phyloP scores from a whole-genome alignment of 1,140 invertebrate genomes.

The Cydia pomonella region DNA sequence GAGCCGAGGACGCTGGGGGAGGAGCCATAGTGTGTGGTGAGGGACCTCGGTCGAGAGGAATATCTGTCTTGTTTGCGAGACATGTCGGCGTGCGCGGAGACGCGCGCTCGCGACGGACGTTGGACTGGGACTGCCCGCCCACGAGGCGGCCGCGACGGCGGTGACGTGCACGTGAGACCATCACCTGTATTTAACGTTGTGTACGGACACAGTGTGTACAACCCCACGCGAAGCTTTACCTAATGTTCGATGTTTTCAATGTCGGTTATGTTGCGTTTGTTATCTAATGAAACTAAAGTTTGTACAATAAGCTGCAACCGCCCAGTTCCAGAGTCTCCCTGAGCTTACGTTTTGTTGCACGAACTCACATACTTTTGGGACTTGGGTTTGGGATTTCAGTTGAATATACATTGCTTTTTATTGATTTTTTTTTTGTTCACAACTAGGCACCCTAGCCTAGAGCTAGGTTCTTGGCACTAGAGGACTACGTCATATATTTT shows the following conservation, averaged over 20 bases:
- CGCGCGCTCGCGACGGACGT: constrained; percentile 54
- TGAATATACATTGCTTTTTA: too few species aligned
- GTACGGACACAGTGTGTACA: constrained; percentile 8
- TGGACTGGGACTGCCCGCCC: constrained; percentile 72
- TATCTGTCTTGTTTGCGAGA: constrained; percentile 73
- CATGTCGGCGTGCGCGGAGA: constrained; percentile 44
- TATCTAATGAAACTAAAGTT: too few species aligned
- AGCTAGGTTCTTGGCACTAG: too few species aligned
- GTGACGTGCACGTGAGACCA: constrained; percentile 57
- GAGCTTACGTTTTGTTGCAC: too few species aligned
- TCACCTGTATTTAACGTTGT: constrained; percentile 65
- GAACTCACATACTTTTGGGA: too few species aligned
- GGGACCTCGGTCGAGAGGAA: constrained; percentile 63
- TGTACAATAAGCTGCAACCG: too few species aligned
- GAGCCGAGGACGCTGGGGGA: constrained; percentile 69
- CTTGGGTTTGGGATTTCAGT: too few species aligned
- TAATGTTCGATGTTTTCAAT: neutral
- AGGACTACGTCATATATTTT: too few species aligned
- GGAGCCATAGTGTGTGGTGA: constrained; percentile 67
- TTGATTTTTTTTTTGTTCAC: too few species aligned
- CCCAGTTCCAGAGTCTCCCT: too few species aligned
- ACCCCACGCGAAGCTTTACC: neutral
- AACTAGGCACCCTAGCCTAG: too few species aligned
- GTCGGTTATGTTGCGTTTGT: neutral
- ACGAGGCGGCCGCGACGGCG: constrained; percentile 53